Conservation (phyloP, 2,888 invertebrate species). For the Psylliodes chrysocephalus region DNA sequence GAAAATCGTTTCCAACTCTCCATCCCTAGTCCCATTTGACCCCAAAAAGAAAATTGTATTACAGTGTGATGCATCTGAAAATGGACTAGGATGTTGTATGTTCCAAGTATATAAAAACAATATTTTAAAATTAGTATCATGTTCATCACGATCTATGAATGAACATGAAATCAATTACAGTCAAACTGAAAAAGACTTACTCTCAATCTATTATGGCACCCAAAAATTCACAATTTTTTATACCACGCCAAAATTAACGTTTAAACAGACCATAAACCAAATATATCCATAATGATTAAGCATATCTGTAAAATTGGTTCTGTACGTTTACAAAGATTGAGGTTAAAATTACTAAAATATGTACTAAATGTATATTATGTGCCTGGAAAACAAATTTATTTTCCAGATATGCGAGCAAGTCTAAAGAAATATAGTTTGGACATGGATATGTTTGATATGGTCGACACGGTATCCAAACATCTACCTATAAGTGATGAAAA, state of each 20-base stretch:
- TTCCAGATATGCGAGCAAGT: constrained; percentile 39
- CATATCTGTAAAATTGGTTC: no score
- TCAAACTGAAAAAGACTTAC: constrained; percentile 39
- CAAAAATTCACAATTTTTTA: constrained; percentile 44
- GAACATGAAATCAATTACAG: constrained; percentile 9
- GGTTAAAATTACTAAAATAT: no score
- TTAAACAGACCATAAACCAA: not conserved
- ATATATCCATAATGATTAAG: no score
- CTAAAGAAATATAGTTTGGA: constrained; percentile 17
- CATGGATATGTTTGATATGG: no score
- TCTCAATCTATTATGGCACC: constrained; percentile 38
- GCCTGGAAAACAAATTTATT: no score
- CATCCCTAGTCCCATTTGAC: no score
- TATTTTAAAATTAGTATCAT: not conserved
- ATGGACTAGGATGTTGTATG: constrained; percentile 39
- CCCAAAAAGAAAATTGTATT: no score
- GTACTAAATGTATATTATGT: no score
- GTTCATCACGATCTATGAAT: not conserved
- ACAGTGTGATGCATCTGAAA: no score
- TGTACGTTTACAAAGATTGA: no score
- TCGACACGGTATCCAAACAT: constrained; percentile 37
- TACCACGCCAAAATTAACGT: constrained; percentile 36
- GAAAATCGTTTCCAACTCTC: no score
- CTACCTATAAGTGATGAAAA: constrained; percentile 38
- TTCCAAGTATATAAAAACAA: constrained; percentile 33